A percentile compares a stretch with the other conserved stretches of the same genome.
phyloP scores from a whole-genome alignment of 92 coral and sea anemone genomes.

The Porites cylindrica region DNA sequence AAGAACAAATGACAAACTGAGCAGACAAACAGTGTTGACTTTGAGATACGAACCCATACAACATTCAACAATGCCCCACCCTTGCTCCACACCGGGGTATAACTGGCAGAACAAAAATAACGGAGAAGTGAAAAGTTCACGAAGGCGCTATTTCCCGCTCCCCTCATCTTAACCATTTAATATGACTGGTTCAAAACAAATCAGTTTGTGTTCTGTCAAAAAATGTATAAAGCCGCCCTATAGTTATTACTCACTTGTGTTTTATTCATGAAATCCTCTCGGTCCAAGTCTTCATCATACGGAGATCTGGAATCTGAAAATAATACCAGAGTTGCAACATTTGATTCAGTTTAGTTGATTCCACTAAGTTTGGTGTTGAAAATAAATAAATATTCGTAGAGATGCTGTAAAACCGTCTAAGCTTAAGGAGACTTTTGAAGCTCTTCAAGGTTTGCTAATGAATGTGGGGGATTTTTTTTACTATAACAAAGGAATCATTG shows the following conservation, averaged over 20 bases:
- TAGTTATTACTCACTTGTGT: conserved; percentile 1
- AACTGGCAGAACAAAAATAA: too few species aligned
- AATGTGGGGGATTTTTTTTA: neutral
- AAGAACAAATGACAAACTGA: too few species aligned
- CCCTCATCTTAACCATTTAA: too few species aligned
- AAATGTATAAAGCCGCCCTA: neutral
- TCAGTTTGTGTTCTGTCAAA: too few species aligned
- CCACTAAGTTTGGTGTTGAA: neutral
- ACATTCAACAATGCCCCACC: too few species aligned
- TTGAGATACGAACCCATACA: too few species aligned
- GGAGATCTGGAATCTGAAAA: conserved; percentile 12
- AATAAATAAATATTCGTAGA: neutral
- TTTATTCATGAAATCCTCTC: neutral
- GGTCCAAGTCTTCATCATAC: conserved; percentile 10
- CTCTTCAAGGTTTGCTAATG: neutral
- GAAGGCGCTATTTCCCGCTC: too few species aligned
- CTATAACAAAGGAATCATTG: too few species aligned
- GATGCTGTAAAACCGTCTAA: neutral
- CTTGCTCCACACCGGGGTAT: too few species aligned
- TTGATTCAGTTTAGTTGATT: neutral
- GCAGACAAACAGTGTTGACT: too few species aligned
- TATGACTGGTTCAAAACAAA: too few species aligned
- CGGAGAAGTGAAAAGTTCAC: too few species aligned
- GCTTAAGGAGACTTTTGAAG: neutral
- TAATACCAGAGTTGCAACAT: neutral